Evolutionary conservation across 2,797 vertebrate species (phyloP).

Genomic region (Mus minutoides): DNA sequence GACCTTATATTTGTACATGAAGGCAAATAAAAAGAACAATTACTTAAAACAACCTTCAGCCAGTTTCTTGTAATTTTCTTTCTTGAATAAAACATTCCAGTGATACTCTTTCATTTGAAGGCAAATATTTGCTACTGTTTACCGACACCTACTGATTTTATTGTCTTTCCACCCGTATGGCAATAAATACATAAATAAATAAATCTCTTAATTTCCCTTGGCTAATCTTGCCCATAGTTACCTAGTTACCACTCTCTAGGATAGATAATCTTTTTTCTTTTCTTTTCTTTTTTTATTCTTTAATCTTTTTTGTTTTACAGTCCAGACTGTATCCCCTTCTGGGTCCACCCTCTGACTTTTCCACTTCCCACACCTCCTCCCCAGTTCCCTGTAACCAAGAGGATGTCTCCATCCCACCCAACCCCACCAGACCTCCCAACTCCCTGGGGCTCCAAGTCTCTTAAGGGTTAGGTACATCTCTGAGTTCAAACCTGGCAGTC

Average conservation of each 20-base stretch:
- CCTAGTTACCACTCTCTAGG: background rate
- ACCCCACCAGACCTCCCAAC: too few species aligned
- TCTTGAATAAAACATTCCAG: background rate
- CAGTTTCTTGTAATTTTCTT: background rate
- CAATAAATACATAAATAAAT: background rate
- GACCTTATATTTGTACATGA: background rate
- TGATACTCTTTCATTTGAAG: background rate
- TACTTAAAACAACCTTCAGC: background rate
- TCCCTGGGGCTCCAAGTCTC: too few species aligned
- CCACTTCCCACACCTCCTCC: too few species aligned
- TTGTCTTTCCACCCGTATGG: fast-evolving
- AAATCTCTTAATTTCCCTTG: background rate
- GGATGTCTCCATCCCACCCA: too few species aligned
- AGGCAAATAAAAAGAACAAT: background rate
- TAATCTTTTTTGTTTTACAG: too few species aligned
- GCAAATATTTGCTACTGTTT: background rate
- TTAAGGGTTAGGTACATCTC: too few species aligned
- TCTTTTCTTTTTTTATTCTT: too few species aligned
- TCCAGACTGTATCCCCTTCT: too few species aligned
- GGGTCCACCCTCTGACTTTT: too few species aligned
- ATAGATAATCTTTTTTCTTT: background rate
- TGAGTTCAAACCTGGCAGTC: too few species aligned
- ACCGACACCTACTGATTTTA: background rate
- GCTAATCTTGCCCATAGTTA: background rate
- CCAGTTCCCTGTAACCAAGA: too few species aligned